Conservation (phyloP, 2,888 invertebrate genomes). For the Stenoptilia bipunctidactyla region DNA sequence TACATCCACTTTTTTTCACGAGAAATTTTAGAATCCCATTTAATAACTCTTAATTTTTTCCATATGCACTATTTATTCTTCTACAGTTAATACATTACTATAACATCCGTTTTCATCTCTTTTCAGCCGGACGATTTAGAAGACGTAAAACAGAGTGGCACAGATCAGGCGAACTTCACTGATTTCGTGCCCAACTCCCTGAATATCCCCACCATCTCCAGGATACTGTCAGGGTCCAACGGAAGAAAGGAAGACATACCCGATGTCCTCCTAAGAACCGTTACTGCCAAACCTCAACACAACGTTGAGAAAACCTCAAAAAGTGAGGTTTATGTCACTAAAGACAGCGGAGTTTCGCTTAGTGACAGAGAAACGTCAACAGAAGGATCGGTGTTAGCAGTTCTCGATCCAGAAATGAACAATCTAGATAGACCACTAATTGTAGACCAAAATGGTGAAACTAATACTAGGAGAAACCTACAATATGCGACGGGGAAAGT, state of each 20-base stretch:
- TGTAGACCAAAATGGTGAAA: constrained; percentile 61
- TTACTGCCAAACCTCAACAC: constrained; percentile 71
- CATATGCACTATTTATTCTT: no score
- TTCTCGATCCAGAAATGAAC: constrained; percentile 64
- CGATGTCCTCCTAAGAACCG: constrained; percentile 79
- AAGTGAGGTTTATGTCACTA: constrained; percentile 51
- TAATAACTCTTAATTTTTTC: no score
- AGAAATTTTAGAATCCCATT: no score
- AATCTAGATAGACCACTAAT: constrained; percentile 63
- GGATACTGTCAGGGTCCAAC: constrained; percentile 88
- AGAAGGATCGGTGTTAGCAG: constrained; percentile 59
- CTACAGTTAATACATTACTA: no score
- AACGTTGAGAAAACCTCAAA: constrained; percentile 54
- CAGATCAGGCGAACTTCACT: constrained; percentile 65
- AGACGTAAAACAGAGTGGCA: constrained; percentile 45
- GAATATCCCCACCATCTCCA: constrained; percentile 85
- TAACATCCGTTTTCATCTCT: no score
- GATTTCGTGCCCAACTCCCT: constrained; percentile 78
- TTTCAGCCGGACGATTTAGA: constrained; percentile 60
- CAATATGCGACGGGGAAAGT: constrained; percentile 58
- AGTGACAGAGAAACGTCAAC: constrained; percentile 59
- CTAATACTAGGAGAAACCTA: constrained; percentile 60
- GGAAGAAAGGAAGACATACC: constrained; percentile 87
- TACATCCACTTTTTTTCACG: no score
- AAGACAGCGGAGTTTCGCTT: constrained; percentile 56